Conservation (phyloP, 1,140 invertebrate species). For the Uloborus diversus region DNA sequence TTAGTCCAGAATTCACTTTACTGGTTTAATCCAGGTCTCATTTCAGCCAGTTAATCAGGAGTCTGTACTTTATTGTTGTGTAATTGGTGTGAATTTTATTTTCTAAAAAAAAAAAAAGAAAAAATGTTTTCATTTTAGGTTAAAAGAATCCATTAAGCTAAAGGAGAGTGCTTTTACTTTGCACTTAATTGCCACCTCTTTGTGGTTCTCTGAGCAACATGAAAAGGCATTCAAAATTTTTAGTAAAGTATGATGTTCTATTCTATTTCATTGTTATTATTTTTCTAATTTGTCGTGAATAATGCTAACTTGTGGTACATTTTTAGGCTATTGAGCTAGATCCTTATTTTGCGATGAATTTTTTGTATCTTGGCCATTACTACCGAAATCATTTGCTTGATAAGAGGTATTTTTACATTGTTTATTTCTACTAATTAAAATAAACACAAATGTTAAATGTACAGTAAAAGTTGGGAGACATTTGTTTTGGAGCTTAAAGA, state of each 20-base stretch:
- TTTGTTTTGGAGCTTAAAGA: no score
- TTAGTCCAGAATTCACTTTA: no score
- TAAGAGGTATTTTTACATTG: constrained; percentile 28
- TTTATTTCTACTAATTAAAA: no score
- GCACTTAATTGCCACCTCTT: constrained; percentile 73
- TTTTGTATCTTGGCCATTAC: constrained; percentile 79
- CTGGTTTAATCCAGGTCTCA: no score
- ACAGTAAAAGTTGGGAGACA: no score
- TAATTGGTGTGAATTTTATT: no score
- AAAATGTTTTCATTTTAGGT: no score
- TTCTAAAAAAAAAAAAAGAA: no score
- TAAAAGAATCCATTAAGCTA: constrained; percentile 55
- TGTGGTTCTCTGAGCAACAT: constrained; percentile 73
- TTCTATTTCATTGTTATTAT: not conserved
- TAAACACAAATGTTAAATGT: no score
- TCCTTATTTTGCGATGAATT: constrained; percentile 76
- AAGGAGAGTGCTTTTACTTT: constrained; percentile 67
- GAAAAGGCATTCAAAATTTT: constrained; percentile 69
- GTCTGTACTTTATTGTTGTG: no score
- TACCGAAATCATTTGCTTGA: constrained; percentile 70
- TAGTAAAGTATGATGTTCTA: constrained; percentile 27
- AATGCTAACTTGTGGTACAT: constrained; percentile 59
- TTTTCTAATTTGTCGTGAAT: not conserved
- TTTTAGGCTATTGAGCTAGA: constrained; percentile 78
- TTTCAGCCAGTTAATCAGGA: no score